Evolutionary conservation across 35 echinoderm and acorn worm species (phyloP).

Genomic region (Patiria miniata): DNA sequence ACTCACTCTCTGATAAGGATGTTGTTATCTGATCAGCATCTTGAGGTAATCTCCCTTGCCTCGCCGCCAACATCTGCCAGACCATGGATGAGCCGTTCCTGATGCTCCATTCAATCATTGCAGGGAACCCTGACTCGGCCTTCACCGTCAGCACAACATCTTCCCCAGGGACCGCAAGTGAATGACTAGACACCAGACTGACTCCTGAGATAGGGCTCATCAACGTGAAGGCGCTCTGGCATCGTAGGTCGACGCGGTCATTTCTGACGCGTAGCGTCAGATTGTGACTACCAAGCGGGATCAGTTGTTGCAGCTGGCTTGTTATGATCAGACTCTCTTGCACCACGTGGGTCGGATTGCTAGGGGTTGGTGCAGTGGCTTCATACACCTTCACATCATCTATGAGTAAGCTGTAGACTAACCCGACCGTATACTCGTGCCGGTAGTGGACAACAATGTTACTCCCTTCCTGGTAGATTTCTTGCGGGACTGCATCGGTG

Average conservation of each 20-base stretch:
- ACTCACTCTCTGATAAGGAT: background rate
- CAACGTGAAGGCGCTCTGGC: background rate
- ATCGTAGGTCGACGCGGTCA: background rate
- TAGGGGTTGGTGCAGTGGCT: background rate
- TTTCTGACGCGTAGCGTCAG: background rate
- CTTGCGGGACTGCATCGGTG: background rate
- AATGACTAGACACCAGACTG: background rate
- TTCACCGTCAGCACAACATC: background rate
- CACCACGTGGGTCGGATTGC: background rate
- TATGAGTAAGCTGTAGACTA: background rate
- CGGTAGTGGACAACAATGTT: background rate
- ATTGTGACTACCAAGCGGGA: background rate
- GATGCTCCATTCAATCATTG: conserved; percentile 32
- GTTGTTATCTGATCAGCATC: conserved; percentile 2
- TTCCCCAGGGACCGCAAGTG: background rate
- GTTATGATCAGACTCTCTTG: conserved; percentile 2
- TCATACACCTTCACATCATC: conserved; percentile 2
- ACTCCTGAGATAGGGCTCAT: background rate
- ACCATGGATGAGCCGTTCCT: background rate
- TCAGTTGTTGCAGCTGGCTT: background rate
- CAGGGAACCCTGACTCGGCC: conserved; percentile 33
- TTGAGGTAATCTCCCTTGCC: background rate
- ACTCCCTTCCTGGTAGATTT: background rate
- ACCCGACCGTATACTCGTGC: background rate
- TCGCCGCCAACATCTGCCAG: background rate